These are phyloP conservation scores for Linnaemya vulpina DNA, from an alignment of 2,888 invertebrate species.

Conservation along the genomic window DNA sequence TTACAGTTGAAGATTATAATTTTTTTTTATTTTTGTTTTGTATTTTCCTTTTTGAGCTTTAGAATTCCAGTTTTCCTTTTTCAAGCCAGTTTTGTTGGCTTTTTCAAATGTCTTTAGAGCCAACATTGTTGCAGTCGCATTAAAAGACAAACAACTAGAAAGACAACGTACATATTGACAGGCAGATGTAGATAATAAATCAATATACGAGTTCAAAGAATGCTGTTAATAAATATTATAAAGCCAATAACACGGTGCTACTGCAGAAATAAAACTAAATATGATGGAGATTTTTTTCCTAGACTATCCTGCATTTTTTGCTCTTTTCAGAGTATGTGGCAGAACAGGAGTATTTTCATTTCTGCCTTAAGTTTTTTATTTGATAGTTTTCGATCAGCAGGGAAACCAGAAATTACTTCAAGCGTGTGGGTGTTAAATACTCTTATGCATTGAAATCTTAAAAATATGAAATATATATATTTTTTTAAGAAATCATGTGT, in stretches of 20 bases:
- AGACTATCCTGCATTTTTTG: no score
- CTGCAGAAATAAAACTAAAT: neutral
- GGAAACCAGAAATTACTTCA: no score
- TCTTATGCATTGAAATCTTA: no score
- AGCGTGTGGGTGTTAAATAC: no score
- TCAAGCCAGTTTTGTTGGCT: neutral
- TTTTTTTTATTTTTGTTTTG: slow-evolving; percentile 7
- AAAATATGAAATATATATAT: no score
- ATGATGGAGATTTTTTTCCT: neutral
- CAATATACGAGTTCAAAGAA: neutral
- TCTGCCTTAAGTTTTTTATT: no score
- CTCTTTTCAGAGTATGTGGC: no score
- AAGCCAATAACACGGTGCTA: neutral
- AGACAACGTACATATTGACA: slow-evolving; percentile 11
- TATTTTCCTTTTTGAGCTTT: neutral
- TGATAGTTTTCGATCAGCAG: no score
- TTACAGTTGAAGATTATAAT: slow-evolving; percentile 20
- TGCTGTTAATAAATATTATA: neutral
- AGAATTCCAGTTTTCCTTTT: slow-evolving; percentile 5
- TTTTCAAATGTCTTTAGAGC: neutral
- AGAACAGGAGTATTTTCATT: neutral
- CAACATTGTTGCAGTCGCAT: slow-evolving; percentile 28
- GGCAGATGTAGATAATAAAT: neutral
- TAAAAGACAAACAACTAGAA: slow-evolving; percentile 20
- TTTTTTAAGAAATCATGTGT: no score